Conservation (phyloP, 1,140 invertebrate species). For the Drosophila yakuba region DNA sequence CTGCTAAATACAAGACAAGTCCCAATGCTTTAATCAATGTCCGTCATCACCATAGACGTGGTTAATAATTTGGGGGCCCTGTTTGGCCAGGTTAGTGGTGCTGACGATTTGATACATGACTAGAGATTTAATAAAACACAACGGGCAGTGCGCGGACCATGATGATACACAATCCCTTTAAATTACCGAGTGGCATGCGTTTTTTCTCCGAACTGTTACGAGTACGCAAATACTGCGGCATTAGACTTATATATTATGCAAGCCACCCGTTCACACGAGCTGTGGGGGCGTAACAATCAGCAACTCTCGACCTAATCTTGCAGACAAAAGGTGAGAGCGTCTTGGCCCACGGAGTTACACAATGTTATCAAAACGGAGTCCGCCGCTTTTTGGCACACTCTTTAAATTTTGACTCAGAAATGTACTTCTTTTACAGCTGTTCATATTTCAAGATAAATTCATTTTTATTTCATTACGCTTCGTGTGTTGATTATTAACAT, state of each 20-base stretch:
- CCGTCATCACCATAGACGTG: slow-evolving; percentile 43
- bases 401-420: slow-evolving; percentile 16
- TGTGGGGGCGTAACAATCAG: slow-evolving; percentile 17
- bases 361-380: slow-evolving; percentile 45
- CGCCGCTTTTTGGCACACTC: slow-evolving; percentile 33
- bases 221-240: slow-evolving; percentile 27
- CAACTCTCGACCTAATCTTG: slow-evolving; percentile 26
- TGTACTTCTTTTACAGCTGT: slow-evolving; percentile 27
- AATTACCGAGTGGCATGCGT: slow-evolving; percentile 58
- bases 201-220: slow-evolving; percentile 10
- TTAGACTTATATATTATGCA: slow-evolving; percentile 37
- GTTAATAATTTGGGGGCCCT: slow-evolving; percentile 37
- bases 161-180: slow-evolving; percentile 33
- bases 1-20: background rate
- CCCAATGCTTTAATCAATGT: slow-evolving; percentile 53
- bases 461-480: slow-evolving; percentile 54
- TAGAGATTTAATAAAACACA: slow-evolving; percentile 66
- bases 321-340: slow-evolving; percentile 18
- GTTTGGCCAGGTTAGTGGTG: slow-evolving; percentile 53
- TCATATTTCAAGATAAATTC: slow-evolving; percentile 43
- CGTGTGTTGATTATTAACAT: slow-evolving; percentile 63
- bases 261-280: slow-evolving; percentile 5
- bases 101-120: slow-evolving; percentile 72
- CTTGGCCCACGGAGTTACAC: slow-evolving; percentile 25
- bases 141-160: slow-evolving; percentile 28